These are phyloP conservation scores for Megalurothrips usitatus DNA, from an alignment of 2,888 invertebrate species.

Conservation along the genomic window DNA sequence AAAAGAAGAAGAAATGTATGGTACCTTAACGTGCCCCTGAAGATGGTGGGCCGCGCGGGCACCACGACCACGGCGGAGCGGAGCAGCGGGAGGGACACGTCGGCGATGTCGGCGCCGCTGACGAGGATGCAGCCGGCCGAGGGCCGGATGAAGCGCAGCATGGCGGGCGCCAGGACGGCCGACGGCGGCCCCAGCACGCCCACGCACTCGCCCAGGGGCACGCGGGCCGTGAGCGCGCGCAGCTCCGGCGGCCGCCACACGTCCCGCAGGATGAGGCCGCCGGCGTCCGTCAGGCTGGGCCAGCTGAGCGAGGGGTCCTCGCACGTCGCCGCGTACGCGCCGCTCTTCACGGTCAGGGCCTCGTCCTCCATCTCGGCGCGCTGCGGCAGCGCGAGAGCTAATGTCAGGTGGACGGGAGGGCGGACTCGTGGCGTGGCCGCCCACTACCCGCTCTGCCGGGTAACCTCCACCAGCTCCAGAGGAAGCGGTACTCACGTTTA, in stretches of 20 bases:
- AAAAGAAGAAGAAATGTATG: too few species aligned
- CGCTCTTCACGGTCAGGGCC: neutral
- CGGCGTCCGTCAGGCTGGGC: slow-evolving; percentile 12
- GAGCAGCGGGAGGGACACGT: neutral
- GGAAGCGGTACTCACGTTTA: neutral
- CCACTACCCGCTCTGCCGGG: neutral
- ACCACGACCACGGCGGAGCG: slow-evolving; percentile 16
- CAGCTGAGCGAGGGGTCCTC: slow-evolving; percentile 7
- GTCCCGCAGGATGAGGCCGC: neutral
- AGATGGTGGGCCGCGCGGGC: neutral
- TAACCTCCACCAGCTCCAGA: too few species aligned
- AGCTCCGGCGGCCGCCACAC: slow-evolving; percentile 12
- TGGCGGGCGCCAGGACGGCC: neutral
- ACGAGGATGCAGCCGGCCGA: slow-evolving; percentile 2
- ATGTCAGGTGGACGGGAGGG: too few species aligned
- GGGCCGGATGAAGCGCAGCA: slow-evolving; percentile 11
- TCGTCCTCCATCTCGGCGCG: slow-evolving; percentile 21
- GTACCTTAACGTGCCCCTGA: slow-evolving; percentile 4
- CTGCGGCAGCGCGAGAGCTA: too few species aligned
- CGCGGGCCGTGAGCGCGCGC: slow-evolving; percentile 10
- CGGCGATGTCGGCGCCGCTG: slow-evolving; percentile 13
- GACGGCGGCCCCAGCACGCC: slow-evolving; percentile 1
- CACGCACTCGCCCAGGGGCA: slow-evolving; percentile 1
- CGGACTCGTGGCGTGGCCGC: neutral
- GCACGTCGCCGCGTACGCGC: neutral